phyloP scores from a whole-genome alignment of 2,888 invertebrate species.

The Allophyes oxyacanthae region DNA sequence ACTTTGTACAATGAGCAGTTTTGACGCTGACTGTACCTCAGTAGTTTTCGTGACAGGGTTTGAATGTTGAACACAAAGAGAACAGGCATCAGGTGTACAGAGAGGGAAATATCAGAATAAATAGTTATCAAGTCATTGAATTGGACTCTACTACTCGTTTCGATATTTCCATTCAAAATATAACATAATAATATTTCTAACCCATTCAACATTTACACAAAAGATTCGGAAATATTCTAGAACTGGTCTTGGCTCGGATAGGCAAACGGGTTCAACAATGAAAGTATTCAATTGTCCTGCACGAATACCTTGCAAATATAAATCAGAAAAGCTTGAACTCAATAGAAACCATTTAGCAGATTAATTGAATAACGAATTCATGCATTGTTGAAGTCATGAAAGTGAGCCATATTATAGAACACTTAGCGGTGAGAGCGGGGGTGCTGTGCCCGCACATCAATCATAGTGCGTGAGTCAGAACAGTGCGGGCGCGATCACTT shows the following conservation, averaged over 20 bases:
- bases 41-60: too few species aligned
- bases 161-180: background rate
- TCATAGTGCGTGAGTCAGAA: constrained; percentile 8
- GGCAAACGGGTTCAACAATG: too few species aligned
- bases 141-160: background rate
- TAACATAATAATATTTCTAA: background rate
- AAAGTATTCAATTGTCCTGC: background rate
- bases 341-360: background rate
- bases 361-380: background rate
- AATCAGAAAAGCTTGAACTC: background rate
- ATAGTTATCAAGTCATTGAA: too few species aligned
- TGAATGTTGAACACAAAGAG: too few species aligned
- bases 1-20: too few species aligned
- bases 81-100: too few species aligned
- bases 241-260: too few species aligned
- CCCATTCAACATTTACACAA: background rate
- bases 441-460: constrained; percentile 1
- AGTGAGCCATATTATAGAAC: background rate
- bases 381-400: background rate
- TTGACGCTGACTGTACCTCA: too few species aligned
- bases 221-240: background rate
- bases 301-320: background rate
- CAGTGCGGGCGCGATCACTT: constrained; percentile 2
- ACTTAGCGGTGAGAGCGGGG: background rate
- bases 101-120: too few species aligned